Percentiles rank a stretch among this genome's conserved stretches.
These are phyloP conservation scores for Caranx ignobilis DNA, from an alignment of 2,113 vertebrate species.

Conservation along the genomic window DNA sequence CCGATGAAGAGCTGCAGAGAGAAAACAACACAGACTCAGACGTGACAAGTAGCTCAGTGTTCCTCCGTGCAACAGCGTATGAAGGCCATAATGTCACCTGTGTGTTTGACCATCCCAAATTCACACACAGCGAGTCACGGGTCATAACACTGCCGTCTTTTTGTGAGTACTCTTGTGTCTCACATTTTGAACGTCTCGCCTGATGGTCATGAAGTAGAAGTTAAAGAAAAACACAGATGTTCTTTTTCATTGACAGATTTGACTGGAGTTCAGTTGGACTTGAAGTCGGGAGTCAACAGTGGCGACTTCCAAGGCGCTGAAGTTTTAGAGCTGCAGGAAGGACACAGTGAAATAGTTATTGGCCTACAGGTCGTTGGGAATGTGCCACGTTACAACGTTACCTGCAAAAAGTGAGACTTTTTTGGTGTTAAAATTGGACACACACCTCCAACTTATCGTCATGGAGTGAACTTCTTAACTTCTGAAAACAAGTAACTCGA, in stretches of 20 bases:
- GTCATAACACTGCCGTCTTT: slow-evolving; percentile 68
- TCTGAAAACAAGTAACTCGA: background rate
- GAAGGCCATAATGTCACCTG: slow-evolving; percentile 75
- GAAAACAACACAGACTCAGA: slow-evolving; percentile 35
- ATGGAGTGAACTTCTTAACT: background rate
- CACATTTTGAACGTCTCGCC: background rate
- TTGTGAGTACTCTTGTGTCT: slow-evolving; percentile 68
- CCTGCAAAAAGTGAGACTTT: slow-evolving; percentile 78
- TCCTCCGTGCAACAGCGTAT: slow-evolving; percentile 54
- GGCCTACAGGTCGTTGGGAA: slow-evolving; percentile 67
- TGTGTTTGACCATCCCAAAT: slow-evolving; percentile 73
- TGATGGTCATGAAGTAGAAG: slow-evolving; percentile 11
- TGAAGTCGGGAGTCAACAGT: background rate
- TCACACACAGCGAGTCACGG: slow-evolving; percentile 44
- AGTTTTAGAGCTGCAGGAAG: slow-evolving; percentile 67
- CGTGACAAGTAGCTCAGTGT: slow-evolving; percentile 44
- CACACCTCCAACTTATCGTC: background rate
- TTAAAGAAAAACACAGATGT: slow-evolving; percentile 16
- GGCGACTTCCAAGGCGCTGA: slow-evolving; percentile 19
- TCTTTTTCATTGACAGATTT: slow-evolving; percentile 68
- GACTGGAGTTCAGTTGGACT: slow-evolving; percentile 45
- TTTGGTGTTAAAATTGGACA: background rate
- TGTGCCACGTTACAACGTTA: slow-evolving; percentile 72
- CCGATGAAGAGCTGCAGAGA: slow-evolving; percentile 32
- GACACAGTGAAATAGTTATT: slow-evolving; percentile 52